Evolutionary conservation across 53 echinoderm and acorn worm genomes (phyloP).

Genomic region (Holothuria scabra): DNA sequence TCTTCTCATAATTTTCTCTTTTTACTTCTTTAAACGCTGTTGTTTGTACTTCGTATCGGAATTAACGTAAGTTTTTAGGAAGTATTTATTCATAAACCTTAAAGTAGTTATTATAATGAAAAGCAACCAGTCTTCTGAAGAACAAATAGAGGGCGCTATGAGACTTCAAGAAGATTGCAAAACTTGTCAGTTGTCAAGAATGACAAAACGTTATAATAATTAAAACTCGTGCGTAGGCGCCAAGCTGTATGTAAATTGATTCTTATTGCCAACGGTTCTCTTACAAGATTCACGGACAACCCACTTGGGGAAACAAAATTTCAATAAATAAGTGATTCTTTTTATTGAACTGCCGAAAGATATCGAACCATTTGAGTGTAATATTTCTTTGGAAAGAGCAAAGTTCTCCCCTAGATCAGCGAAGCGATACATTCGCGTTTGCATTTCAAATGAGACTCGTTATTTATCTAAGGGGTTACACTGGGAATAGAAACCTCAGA

Average conservation of each 20-base stretch:
- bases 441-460: slow-evolving; percentile 32
- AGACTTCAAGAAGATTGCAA: not conserved
- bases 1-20: too few species aligned
- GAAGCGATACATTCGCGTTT: slow-evolving; percentile 34
- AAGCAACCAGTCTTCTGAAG: too few species aligned
- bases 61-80: too few species aligned
- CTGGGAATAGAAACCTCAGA: not conserved
- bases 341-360: slow-evolving; percentile 17
- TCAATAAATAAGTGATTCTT: slow-evolving; percentile 38
- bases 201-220: slow-evolving; percentile 31
- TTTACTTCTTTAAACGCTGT: too few species aligned
- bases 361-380: slow-evolving; percentile 36
- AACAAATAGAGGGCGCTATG: slow-evolving; percentile 15
- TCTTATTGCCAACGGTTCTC: slow-evolving; percentile 37
- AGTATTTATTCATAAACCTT: too few species aligned
- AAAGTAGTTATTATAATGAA: too few species aligned
- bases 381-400: slow-evolving; percentile 11
- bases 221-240: slow-evolving; percentile 7
- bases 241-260: slow-evolving; percentile 9
- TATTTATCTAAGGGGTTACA: slow-evolving; percentile 19
- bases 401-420: slow-evolving; percentile 3
- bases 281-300: slow-evolving; percentile 26
- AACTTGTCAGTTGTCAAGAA: slow-evolving; percentile 7
- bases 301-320: slow-evolving; percentile 18
- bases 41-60: too few species aligned